Evolutionary conservation across 2,113 vertebrate genomes (phyloP).

Genomic region (Donacobius atricapilla): DNA sequence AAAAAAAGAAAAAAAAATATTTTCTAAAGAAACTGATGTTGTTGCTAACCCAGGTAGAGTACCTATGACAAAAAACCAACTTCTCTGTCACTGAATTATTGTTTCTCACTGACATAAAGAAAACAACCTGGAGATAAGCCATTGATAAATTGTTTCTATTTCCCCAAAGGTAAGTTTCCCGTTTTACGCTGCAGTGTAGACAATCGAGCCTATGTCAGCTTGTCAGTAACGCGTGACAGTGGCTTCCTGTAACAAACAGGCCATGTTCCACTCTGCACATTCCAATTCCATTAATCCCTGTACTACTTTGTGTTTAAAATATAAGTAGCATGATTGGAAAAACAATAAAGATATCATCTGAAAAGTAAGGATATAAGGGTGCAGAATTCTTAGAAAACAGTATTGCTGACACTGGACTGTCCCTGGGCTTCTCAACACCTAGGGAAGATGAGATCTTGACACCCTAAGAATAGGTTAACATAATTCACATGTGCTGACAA

Average conservation of each 20-base stretch:
- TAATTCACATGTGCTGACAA: not conserved
- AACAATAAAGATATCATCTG: not conserved
- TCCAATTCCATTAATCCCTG: constrained; percentile 31
- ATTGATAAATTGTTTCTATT: constrained; percentile 30
- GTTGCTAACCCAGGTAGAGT: not conserved
- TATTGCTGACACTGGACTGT: not conserved
- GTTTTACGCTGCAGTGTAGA: not conserved
- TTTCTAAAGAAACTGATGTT: not conserved
- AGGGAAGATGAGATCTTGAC: not conserved
- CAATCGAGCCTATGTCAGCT: constrained; percentile 10
- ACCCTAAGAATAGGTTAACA: not conserved
- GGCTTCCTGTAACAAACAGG: constrained; percentile 43
- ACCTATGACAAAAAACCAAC: not conserved
- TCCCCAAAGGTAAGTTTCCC: constrained; percentile 13
- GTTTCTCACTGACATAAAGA: not conserved
- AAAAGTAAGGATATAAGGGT: not conserved
- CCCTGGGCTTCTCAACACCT: not conserved
- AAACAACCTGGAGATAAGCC: constrained; percentile 32
- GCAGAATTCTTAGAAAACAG: constrained; percentile 16
- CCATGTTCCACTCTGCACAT: not conserved
- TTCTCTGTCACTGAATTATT: not conserved
- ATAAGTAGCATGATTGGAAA: not conserved
- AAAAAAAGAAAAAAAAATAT: not conserved
- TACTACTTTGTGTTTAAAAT: not conserved
- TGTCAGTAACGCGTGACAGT: constrained; percentile 41